Base-by-base conservation (phyloP, 2,888 invertebrate species). In the Mesochorus sp. region DNA sequence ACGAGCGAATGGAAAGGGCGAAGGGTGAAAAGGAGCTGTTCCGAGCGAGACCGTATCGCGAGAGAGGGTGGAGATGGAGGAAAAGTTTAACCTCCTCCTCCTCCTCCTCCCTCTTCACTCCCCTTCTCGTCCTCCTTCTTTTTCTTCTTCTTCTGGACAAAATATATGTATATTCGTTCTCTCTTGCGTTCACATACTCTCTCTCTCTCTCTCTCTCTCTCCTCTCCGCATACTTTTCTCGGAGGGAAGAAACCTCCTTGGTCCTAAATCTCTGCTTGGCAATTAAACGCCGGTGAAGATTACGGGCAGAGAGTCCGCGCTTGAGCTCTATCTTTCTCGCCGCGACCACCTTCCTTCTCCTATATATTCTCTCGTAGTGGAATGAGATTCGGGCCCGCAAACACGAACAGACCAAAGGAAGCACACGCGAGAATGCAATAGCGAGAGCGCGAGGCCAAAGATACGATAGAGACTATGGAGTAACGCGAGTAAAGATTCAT, bases 211-310 rank as follows among this genome's bases (percentile, higher is more conserved):
- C n/a, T n/a, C n/a, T n/a, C n/a, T n/a, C n/a, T n/a, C n/a, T n/a
- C n/a, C n/a, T n/a, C n/a, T 57, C 12, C 26, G 51, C 51, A 66
- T 57, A 39, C 57, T 64, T 72, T 62, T 26, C 76, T 53, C 62
- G 28, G 39, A 34, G 53, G 61, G 59, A 67, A 73, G 31, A n/a
- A 57, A 77, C 51, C 73, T 66, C 47, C 21, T 21, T 44, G 72
- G 72, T 42, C 53, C 72, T 80, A 78, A 80, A 80, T 80, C 80
- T 80, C 75, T 75, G 66, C 74, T 71, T 71, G 78, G 80, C 78
- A 80, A 80, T 80, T 80, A 80, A 80, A 78, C 78, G 73, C 72
- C 47, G 67, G 70, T 61, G 77, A 51, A 76, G 76, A 77, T 78
- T 76, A 80, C 74, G 61, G n/a, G 44, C 17, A 44, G 21, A 61